Percentiles rank a stretch among this genome's conserved stretches.
Conservation (phyloP, 2,113 vertebrate species). For the Zingel zingel region DNA sequence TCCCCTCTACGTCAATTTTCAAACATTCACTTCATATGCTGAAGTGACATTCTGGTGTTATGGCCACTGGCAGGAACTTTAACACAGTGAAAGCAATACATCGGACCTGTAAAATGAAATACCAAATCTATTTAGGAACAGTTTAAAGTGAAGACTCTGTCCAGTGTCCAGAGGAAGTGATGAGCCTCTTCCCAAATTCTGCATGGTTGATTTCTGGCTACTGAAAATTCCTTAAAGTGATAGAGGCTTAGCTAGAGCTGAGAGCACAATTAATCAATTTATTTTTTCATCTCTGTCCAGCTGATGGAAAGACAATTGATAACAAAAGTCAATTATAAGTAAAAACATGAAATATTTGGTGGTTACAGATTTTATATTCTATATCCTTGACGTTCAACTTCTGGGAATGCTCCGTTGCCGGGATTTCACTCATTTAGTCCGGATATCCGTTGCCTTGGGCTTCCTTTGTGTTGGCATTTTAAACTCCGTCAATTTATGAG, state of each 20-base stretch:
- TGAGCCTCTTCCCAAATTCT: neutral
- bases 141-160: neutral
- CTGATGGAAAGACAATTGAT: neutral
- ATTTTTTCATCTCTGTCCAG: neutral
- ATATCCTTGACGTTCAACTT: too few relatives aligned
- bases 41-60: neutral
- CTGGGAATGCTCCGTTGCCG: too few relatives aligned
- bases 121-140: conserved; percentile 12
- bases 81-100: neutral
- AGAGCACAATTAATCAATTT: neutral
- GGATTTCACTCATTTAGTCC: too few relatives aligned
- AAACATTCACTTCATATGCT: neutral
- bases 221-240: neutral
- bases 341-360: neutral
- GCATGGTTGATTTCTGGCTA: neutral
- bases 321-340: neutral
- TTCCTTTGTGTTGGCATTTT: too few relatives aligned
- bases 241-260: neutral
- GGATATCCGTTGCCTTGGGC: too few relatives aligned
- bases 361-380: neutral
- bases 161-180: conserved; percentile 13
- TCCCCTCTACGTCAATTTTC: neutral
- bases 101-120: neutral
- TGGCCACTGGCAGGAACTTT: neutral
- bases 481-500: too few relatives aligned